Conservation (phyloP, 2,888 invertebrate species). For the Polydesmus complanatus region DNA sequence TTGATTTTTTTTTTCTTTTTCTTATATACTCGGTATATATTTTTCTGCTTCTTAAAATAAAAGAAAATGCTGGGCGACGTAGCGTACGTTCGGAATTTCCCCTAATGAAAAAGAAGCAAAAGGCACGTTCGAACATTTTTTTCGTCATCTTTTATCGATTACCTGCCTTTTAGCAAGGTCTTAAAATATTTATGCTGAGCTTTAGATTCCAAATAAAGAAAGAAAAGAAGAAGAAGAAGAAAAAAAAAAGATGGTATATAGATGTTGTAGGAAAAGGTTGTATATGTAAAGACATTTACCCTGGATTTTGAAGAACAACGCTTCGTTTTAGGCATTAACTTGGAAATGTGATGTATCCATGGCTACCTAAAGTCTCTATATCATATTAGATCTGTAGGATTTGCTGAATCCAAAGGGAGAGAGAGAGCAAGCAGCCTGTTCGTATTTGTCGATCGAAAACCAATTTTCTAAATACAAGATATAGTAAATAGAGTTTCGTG, state of each 20-base stretch:
- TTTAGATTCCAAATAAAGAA: background rate
- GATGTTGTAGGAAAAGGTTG: too few relatives aligned
- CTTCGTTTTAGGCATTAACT: background rate
- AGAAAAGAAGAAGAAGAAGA: background rate
- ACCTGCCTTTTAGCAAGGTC: background rate
- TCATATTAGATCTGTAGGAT: background rate
- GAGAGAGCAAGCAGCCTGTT: background rate
- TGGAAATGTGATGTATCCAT: background rate
- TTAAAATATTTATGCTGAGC: background rate
- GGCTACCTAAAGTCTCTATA: background rate
- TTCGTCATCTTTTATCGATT: background rate
- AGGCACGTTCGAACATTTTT: background rate
- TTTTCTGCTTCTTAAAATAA: too few relatives aligned
- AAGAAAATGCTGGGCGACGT: too few relatives aligned
- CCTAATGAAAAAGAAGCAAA: background rate
- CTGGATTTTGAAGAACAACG: background rate
- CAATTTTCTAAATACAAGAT: background rate
- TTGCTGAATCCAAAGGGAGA: background rate
- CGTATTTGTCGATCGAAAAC: background rate
- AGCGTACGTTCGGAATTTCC: too few relatives aligned
- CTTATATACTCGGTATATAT: too few relatives aligned
- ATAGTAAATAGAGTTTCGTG: background rate
- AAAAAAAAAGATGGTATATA: background rate
- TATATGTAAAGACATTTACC: background rate
- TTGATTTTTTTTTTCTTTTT: too few relatives aligned